These are phyloP conservation scores for Nebria brevicollis DNA, from an alignment of 2,888 invertebrate genomes.

Conservation along the genomic window DNA sequence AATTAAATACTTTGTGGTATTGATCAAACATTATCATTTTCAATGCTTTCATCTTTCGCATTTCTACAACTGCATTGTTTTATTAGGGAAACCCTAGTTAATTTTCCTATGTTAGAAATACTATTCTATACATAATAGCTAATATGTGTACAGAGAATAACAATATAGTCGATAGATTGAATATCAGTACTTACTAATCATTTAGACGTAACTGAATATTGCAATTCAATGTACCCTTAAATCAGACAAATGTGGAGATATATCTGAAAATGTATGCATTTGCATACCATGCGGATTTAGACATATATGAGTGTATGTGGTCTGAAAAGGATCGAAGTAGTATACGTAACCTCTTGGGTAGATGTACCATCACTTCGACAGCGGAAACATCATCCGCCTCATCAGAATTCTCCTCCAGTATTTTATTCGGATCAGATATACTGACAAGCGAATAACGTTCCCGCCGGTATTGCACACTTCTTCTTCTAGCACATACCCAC, in stretches of 20 bases:
- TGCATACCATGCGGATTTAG: not conserved
- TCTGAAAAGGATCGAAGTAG: not conserved
- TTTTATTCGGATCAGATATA: conserved; percentile 31
- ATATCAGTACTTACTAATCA: no score
- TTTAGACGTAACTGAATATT: not conserved
- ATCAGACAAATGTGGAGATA: not conserved
- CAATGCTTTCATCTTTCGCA: no score
- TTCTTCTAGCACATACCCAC: not conserved
- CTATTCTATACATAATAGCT: no score
- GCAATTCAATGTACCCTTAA: not conserved
- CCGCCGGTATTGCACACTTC: conserved; percentile 5
- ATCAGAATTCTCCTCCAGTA: conserved; percentile 28
- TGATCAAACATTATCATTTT: no score
- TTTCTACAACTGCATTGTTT: no score
- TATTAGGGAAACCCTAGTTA: no score
- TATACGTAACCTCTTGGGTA: conserved; percentile 2
- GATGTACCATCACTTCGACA: conserved; percentile 12
- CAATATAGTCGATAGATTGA: no score
- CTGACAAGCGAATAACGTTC: conserved; percentile 24
- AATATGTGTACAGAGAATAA: no score
- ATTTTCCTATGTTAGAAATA: no score
- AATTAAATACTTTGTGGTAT: no score
- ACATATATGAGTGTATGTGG: not conserved
- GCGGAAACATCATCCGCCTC: conserved; percentile 16
- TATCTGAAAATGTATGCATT: not conserved